A percentile compares a stretch with the other conserved stretches of the same genome.
Evolutionary conservation across 2,888 invertebrate species (phyloP).

Genomic region (Andrena praecox): DNA sequence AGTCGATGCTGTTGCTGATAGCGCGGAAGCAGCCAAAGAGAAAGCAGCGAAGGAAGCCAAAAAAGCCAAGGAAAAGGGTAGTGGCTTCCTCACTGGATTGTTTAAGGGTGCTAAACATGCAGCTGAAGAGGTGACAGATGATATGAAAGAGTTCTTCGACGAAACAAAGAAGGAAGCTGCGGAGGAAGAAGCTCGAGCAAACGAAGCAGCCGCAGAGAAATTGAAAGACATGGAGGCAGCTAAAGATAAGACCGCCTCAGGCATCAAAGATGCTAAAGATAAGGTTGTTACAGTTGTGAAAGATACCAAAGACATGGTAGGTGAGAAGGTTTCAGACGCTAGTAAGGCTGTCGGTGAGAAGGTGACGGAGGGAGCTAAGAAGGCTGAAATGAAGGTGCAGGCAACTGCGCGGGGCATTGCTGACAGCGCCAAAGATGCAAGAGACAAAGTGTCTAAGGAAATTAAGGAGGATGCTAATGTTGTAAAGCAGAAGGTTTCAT

Average conservation of each 20-base stretch:
- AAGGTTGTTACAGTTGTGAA: constrained; percentile 46
- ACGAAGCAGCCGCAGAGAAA: constrained; percentile 55
- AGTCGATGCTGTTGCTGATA: constrained; percentile 20
- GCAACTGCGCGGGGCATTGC: background rate
- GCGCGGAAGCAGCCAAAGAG: constrained; percentile 57
- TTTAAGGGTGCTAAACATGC: constrained; percentile 74
- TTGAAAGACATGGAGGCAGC: constrained; percentile 36
- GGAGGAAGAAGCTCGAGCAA: constrained; percentile 66
- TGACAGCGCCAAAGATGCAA: constrained; percentile 21
- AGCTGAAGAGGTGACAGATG: constrained; percentile 65
- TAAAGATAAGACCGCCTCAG: constrained; percentile 26
- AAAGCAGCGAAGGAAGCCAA: constrained; percentile 60
- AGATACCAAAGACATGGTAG: constrained; percentile 55
- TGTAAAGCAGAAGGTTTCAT: constrained; percentile 34
- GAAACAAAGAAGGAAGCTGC: constrained; percentile 73
- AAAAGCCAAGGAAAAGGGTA: constrained; percentile 74
- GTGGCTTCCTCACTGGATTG: constrained; percentile 74
- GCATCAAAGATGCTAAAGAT: constrained; percentile 68
- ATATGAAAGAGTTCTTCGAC: constrained; percentile 75
- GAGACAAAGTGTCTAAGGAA: constrained; percentile 69
- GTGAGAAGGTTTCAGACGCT: constrained; percentile 19
- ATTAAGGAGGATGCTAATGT: constrained; percentile 62
- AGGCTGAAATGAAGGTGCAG: constrained; percentile 8
- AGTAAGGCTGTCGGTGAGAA: constrained; percentile 80
- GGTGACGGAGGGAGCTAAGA: constrained; percentile 82